A percentile compares a stretch with the other conserved stretches of the same genome.
Evolutionary conservation across 2,888 invertebrate species (phyloP).

Genomic region (Pocota personata): DNA sequence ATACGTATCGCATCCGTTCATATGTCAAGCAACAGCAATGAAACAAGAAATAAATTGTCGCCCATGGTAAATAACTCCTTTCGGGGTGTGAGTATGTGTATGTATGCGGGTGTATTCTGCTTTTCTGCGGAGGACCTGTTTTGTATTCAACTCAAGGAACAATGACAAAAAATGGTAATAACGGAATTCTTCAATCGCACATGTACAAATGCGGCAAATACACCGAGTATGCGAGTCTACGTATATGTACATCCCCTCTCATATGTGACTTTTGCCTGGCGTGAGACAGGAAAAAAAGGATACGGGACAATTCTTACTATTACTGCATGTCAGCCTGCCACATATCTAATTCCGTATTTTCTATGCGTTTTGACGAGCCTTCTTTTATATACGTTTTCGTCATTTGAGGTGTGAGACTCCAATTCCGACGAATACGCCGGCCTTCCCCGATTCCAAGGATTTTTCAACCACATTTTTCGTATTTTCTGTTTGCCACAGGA

Average conservation of each 20-base stretch:
- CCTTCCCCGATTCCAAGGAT: slow-evolving; percentile 31
- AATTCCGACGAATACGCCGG: background rate
- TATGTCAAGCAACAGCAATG: slow-evolving; percentile 54
- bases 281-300: background rate
- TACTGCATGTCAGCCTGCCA: slow-evolving; percentile 51
- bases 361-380: slow-evolving; percentile 62
- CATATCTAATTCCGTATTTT: slow-evolving; percentile 61
- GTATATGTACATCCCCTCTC: background rate
- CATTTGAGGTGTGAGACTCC: slow-evolving; percentile 16
- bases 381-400: background rate
- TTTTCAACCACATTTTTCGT: slow-evolving; percentile 44
- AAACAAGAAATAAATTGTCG: slow-evolving; percentile 64
- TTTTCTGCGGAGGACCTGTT: slow-evolving; percentile 34
- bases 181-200: slow-evolving; percentile 72
- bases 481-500: slow-evolving; percentile 44
- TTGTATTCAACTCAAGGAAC: slow-evolving; percentile 70
- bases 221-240: background rate
- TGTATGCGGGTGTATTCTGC: background rate
- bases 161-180: slow-evolving; percentile 74
- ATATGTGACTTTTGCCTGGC: background rate
- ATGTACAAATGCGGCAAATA: slow-evolving; percentile 56
- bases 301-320: slow-evolving; percentile 27
- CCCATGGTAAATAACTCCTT: slow-evolving; percentile 38
- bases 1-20: slow-evolving; percentile 34
- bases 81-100: background rate